Conservation (phyloP, 2,113 vertebrate genomes). For the Thalassoma bifasciatum region DNA sequence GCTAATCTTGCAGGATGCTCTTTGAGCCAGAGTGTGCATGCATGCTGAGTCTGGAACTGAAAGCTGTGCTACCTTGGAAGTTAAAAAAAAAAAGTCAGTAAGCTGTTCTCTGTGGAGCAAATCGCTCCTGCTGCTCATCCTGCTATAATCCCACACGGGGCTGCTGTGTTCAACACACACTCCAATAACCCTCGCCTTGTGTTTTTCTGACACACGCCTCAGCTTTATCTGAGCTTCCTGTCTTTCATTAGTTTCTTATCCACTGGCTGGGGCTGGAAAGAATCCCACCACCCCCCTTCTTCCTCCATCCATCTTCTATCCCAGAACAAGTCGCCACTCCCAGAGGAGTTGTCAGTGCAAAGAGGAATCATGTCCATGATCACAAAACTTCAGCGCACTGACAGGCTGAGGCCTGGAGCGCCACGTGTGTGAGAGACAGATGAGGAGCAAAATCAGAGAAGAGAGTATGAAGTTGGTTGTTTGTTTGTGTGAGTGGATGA, state of each 20-base stretch:
- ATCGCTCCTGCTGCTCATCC: constrained; percentile 44
- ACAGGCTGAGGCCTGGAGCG: constrained; percentile 41
- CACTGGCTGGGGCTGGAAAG: constrained; percentile 37
- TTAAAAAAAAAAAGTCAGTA: constrained; percentile 32
- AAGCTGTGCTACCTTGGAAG: constrained; percentile 65
- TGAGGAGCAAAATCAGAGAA: constrained; percentile 15
- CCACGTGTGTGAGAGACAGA: neutral
- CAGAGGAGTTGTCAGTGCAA: constrained; percentile 50
- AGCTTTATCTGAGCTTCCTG: constrained; percentile 58
- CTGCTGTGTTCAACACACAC: constrained; percentile 52
- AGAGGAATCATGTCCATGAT: constrained; percentile 53
- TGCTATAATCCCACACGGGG: constrained; percentile 56
- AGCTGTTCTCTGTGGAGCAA: constrained; percentile 41
- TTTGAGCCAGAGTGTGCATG: constrained; percentile 7
- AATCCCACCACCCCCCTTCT: neutral
- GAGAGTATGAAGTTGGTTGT: constrained; percentile 21
- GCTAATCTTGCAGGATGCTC: constrained; percentile 51
- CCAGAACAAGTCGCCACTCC: constrained; percentile 32
- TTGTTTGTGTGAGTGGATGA: constrained; percentile 28
- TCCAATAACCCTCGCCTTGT: constrained; percentile 51
- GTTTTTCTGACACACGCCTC: constrained; percentile 53
- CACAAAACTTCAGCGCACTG: constrained; percentile 34
- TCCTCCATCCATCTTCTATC: constrained; percentile 36
- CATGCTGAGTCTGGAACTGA: constrained; percentile 28
- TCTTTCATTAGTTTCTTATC: constrained; percentile 53